A percentile compares a stretch with the other conserved stretches of the same genome.
These are phyloP conservation scores for Pithys albifrons DNA, from an alignment of 2,113 vertebrate species.

Conservation along the genomic window DNA sequence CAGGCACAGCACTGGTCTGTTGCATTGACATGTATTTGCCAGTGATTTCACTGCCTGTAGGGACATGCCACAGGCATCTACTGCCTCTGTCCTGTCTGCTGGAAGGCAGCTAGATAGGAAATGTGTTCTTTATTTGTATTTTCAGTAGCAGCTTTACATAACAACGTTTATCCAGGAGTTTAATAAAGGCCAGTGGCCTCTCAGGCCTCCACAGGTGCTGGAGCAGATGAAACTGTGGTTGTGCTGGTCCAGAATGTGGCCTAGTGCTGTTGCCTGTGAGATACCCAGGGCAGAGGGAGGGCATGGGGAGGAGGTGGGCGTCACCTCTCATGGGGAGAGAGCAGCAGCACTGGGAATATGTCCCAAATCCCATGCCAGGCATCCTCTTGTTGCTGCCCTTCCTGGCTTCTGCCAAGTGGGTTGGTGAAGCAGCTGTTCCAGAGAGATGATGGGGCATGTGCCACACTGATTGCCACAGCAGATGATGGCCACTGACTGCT, in stretches of 20 bases:
- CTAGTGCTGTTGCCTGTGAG: neutral
- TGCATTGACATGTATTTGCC: rapidly evolving
- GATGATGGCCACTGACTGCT: neutral
- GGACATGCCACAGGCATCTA: neutral
- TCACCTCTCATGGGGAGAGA: no score
- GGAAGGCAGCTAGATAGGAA: neutral
- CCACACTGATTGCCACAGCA: neutral
- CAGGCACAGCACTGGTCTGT: neutral
- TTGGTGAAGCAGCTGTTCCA: neutral
- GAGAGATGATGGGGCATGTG: neutral
- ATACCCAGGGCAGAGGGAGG: neutral
- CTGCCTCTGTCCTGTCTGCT: neutral
- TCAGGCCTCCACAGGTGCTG: rapidly evolving
- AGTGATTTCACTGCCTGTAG: neutral
- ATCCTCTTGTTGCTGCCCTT: neutral
- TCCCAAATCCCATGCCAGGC: rapidly evolving
- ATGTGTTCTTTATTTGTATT: neutral
- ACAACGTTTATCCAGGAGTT: neutral
- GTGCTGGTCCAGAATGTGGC: neutral
- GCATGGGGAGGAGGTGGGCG: neutral
- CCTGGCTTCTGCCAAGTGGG: neutral
- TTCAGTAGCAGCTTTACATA: neutral
- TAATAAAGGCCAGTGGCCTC: neutral
- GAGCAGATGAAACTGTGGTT: neutral
- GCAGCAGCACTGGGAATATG: neutral